phyloP scores from a whole-genome alignment of 2,888 invertebrate species.

The Deilephila porcellus region DNA sequence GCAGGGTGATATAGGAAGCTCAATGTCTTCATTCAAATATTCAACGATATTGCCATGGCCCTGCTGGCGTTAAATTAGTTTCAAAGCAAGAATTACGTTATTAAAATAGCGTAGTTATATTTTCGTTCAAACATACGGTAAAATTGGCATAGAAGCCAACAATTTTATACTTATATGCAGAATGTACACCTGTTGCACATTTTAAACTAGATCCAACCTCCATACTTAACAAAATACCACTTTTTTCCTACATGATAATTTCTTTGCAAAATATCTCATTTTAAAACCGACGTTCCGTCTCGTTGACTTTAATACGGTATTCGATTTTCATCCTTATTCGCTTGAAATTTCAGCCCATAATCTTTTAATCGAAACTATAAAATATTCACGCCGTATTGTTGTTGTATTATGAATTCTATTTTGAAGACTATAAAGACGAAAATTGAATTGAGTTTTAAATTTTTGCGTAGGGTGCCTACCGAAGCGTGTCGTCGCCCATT shows the following conservation, averaged over 20 bases:
- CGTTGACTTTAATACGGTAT: slow-evolving; percentile 36
- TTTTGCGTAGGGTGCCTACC: slow-evolving; percentile 65
- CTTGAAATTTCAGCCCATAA: slow-evolving; percentile 24
- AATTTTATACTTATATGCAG: slow-evolving; percentile 5
- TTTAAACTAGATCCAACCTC: slow-evolving; percentile 22
- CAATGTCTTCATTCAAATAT: too few species aligned
- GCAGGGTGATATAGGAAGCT: too few species aligned
- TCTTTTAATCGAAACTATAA: background rate
- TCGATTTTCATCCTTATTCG: slow-evolving; percentile 34
- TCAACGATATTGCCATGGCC: too few species aligned
- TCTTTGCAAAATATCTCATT: slow-evolving; percentile 56
- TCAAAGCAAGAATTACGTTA: too few species aligned
- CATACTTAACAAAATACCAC: slow-evolving; percentile 40
- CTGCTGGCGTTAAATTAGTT: too few species aligned
- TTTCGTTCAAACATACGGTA: too few species aligned
- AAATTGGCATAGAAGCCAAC: background rate
- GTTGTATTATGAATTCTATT: slow-evolving; percentile 30
- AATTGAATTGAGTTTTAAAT: slow-evolving; percentile 28
- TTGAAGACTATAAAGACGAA: slow-evolving; percentile 33
- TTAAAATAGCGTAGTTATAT: too few species aligned
- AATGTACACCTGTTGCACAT: background rate
- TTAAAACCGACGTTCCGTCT: slow-evolving; percentile 48
- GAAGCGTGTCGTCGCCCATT: slow-evolving; percentile 63
- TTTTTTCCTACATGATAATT: slow-evolving; percentile 46
- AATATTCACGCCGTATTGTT: background rate